Base-by-base conservation (phyloP, 2,113 vertebrate genomes). In the Pteropus alecto region DNA sequence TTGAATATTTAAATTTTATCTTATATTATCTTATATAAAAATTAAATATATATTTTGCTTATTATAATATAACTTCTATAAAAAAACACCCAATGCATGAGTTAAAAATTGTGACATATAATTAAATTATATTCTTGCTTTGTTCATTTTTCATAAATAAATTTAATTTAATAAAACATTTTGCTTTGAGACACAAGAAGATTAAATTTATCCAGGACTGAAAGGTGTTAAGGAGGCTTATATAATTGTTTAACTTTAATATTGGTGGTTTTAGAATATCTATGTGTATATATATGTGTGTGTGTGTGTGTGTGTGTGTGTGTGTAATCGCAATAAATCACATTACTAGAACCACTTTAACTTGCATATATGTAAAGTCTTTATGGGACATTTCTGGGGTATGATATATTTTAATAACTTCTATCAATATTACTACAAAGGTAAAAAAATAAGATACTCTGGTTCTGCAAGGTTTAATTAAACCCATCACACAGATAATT, bases 131-230 rank as follows among this genome's bases (percentile, higher is more conserved):
- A 65, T 90, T 33, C 61, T 96, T 94, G n/a, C 38, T 98, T 97
- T 97, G 78, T 79, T 98, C 54, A 95, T 82, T 96, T 98, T 97
- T 96, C 51, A 95, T 87, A 96, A 98, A 96, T 93, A 88, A 97
- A 98, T 98, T 98, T 95, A 93, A 93, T 96, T 97, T 98, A 97
- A 56, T 95, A 88, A 97, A 97, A 97, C 41, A 97, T 93, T 98
- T 98, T 83, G 68, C 83, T 98, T 95, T 90, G 87, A 81, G 87
- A 94, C 35, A 97, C 78, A 41, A 84, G n/a, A 97, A 97, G 97
- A 97, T 97, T 97, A 95, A 97, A 98, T 98, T 97, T 98, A 87
- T 56, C 26, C 74, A 84, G 76, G 85, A 94, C 61, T 95, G 74
- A 93, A 95, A 76, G 96, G 19, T 74, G 95, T 95, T 67, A 97